Conservation (phyloP, 2,113 vertebrate genomes). For the Nestor notabilis region DNA sequence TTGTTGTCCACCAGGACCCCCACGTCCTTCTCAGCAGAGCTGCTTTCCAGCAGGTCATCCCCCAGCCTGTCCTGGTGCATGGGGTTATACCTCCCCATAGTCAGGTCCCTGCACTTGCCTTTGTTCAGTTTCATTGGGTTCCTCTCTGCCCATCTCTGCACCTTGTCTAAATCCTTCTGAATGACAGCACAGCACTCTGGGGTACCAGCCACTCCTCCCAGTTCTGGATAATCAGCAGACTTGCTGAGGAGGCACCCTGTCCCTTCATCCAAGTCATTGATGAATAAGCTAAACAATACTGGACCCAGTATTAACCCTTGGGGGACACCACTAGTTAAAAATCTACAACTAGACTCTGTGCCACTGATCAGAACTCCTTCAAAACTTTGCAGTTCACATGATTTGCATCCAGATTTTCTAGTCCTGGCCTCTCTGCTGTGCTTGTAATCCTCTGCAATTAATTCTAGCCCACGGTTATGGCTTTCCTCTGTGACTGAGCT, state of each 20-base stretch:
- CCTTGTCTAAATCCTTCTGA: not conserved
- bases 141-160: not conserved
- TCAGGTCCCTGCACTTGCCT: not conserved
- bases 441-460: not conserved
- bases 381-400: not conserved
- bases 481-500: constrained; percentile 1
- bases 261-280: not conserved
- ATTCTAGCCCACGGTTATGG: not conserved
- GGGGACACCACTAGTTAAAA: not conserved
- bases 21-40: not conserved
- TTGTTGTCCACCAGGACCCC: not conserved
- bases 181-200: not conserved
- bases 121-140: not conserved
- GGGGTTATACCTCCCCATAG: not conserved
- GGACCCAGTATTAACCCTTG: not conserved
- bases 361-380: not conserved
- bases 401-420: not conserved
- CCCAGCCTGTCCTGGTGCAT: not conserved
- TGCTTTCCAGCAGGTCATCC: not conserved
- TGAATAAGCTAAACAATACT: not conserved
- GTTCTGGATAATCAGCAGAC: not conserved
- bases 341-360: not conserved
- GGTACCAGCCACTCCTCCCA: not conserved
- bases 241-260: not conserved
- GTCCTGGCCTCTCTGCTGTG: not conserved